Percentiles rank a stretch among this genome's conserved stretches.
phyloP scores from a whole-genome alignment of 2,888 invertebrate genomes.

The Schizaphis graminum region DNA sequence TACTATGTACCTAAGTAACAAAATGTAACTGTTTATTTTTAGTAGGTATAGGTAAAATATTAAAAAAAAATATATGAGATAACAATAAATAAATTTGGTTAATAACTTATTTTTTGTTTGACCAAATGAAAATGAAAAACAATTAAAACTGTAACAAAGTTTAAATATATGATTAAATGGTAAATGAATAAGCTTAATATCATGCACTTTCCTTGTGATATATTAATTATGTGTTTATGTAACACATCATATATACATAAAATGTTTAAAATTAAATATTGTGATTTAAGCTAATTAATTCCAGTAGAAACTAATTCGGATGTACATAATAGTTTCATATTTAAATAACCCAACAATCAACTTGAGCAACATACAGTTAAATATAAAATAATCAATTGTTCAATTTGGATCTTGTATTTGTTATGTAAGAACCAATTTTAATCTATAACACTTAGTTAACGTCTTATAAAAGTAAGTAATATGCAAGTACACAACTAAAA shows the following conservation, averaged over 20 bases:
- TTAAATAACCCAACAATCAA: background rate
- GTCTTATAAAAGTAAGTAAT: too few species aligned
- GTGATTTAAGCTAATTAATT: constrained; percentile 1
- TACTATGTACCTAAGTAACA: background rate
- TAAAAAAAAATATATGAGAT: background rate
- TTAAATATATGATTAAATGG: background rate
- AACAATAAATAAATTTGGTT: background rate
- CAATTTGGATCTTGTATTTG: background rate
- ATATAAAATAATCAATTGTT: background rate
- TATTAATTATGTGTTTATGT: background rate
- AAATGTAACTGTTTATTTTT: background rate
- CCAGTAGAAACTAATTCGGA: background rate
- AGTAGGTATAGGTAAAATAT: background rate
- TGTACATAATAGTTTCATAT: background rate
- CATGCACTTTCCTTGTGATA: background rate
- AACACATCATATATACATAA: background rate
- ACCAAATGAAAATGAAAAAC: background rate
- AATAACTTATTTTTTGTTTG: background rate
- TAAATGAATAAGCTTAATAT: background rate
- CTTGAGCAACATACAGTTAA: background rate
- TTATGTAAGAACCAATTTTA: background rate
- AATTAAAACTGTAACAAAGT: background rate
- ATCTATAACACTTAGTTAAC: background rate
- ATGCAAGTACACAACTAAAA: background rate
- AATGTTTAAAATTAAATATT: background rate